Conservation (phyloP, 1,140 invertebrate genomes). For the Drosophila nasuta region DNA sequence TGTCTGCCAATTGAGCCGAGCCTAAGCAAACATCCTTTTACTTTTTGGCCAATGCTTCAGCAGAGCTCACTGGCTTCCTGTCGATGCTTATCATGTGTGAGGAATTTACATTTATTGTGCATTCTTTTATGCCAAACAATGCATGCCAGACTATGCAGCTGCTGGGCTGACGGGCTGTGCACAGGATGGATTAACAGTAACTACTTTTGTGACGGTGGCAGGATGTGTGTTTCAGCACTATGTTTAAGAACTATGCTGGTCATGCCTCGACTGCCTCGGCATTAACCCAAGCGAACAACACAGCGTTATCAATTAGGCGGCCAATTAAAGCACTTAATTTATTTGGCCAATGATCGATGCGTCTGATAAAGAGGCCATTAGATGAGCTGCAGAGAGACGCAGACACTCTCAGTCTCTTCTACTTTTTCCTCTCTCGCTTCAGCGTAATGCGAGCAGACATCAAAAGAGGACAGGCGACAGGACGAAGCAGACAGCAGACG, state of each 20-base stretch:
- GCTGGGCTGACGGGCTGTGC: slow-evolving; percentile 27
- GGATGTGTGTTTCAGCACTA: slow-evolving; percentile 29
- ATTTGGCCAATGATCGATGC: slow-evolving; percentile 39
- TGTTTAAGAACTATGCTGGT: slow-evolving; percentile 6
- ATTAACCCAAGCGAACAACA: slow-evolving; percentile 15
- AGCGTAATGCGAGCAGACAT: slow-evolving; percentile 42
- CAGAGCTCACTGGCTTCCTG: slow-evolving; percentile 60
- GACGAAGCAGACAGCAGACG: slow-evolving; percentile 19
- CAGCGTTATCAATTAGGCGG: slow-evolving; percentile 48
- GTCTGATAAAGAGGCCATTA: slow-evolving; percentile 51
- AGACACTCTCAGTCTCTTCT: background rate
- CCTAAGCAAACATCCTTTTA: slow-evolving; percentile 78
- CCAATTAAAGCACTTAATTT: slow-evolving; percentile 56
- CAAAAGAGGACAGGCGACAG: slow-evolving; percentile 46
- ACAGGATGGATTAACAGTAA: slow-evolving; percentile 62
- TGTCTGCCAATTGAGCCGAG: slow-evolving; percentile 43
- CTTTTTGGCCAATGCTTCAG: slow-evolving; percentile 54
- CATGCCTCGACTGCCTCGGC: background rate
- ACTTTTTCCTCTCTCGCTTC: background rate
- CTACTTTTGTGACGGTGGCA: slow-evolving; percentile 11
- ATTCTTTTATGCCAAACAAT: slow-evolving; percentile 45
- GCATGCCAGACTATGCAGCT: slow-evolving; percentile 41
- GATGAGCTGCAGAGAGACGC: slow-evolving; percentile 6
- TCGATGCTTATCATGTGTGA: slow-evolving; percentile 68
- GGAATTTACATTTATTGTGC: slow-evolving; percentile 52